A percentile compares a stretch with the other conserved stretches of the same genome.
phyloP scores from a whole-genome alignment of 2,888 invertebrate genomes.

The Apamea sordens region DNA sequence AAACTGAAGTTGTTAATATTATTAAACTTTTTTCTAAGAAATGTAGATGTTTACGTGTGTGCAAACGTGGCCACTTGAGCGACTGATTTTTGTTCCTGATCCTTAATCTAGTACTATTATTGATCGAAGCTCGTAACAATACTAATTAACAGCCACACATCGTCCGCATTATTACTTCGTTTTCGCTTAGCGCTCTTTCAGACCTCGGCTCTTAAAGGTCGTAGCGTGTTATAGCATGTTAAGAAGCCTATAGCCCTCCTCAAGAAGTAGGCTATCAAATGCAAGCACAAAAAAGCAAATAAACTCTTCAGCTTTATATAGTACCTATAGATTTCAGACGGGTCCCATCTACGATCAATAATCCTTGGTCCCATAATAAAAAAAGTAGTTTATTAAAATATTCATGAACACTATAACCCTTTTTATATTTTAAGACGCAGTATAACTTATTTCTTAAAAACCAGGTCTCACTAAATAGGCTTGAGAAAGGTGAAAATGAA shows the following conservation, averaged over 20 bases:
- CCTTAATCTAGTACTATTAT: too few species aligned
- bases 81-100: too few species aligned
- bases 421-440: too few species aligned
- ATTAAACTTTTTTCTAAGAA: too few species aligned
- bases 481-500: constrained; percentile 2
- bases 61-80: too few species aligned
- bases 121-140: too few species aligned
- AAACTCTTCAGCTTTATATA: not conserved
- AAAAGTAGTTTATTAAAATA: not conserved
- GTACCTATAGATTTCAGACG: not conserved
- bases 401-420: not conserved
- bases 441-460: not conserved
- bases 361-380: not conserved
- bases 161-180: not conserved
- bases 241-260: not conserved
- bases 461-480: not conserved
- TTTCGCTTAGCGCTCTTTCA: not conserved
- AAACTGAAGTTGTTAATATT: too few species aligned
- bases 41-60: too few species aligned
- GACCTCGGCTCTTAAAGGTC: not conserved
- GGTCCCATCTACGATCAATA: not conserved
- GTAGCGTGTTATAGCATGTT: not conserved
- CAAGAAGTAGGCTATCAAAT: not conserved
- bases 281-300: too few species aligned
- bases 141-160: too few species aligned